Evolutionary conservation across 2,113 vertebrate species (phyloP).

Genomic region (Xenotilapia flavipinnis): DNA sequence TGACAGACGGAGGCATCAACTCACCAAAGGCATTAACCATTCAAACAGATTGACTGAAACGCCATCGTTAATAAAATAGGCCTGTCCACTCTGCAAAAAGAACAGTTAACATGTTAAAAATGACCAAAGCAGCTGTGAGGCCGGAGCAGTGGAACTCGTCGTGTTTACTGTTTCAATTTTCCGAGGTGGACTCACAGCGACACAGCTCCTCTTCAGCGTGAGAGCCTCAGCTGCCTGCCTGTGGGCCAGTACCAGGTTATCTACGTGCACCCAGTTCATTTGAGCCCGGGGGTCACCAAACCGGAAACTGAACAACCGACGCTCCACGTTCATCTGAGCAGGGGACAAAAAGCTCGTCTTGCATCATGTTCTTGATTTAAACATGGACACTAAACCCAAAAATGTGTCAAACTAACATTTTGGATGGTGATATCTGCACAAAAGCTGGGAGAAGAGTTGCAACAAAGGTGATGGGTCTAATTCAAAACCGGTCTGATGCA

Average conservation of each 20-base stretch:
- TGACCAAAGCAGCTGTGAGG: not conserved
- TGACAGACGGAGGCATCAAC: constrained; percentile 31
- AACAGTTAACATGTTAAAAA: not conserved
- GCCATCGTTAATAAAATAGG: constrained; percentile 90
- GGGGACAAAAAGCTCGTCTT: not conserved
- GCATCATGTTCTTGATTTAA: not conserved
- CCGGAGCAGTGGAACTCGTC: not conserved
- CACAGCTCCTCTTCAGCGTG: constrained; percentile 66
- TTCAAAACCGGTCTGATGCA: not conserved
- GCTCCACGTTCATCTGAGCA: constrained; percentile 79
- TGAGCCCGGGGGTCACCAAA: constrained; percentile 76
- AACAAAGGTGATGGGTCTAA: not conserved
- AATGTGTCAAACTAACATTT: not conserved
- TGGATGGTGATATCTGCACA: not conserved
- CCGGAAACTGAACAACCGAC: constrained; percentile 78
- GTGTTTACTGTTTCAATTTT: not conserved
- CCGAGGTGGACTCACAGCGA: constrained; percentile 76
- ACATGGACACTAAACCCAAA: not conserved
- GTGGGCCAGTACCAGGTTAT: constrained; percentile 84
- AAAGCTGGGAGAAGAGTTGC: too few relatives aligned
- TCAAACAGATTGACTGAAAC: constrained; percentile 85
- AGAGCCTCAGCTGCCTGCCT: constrained; percentile 81
- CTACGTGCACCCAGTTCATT: constrained; percentile 93
- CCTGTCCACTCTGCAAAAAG: constrained; percentile 82
- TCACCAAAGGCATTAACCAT: constrained; percentile 86